phyloP scores from a whole-genome alignment of 1,140 invertebrate genomes.

The Lasioglossum albipes region DNA sequence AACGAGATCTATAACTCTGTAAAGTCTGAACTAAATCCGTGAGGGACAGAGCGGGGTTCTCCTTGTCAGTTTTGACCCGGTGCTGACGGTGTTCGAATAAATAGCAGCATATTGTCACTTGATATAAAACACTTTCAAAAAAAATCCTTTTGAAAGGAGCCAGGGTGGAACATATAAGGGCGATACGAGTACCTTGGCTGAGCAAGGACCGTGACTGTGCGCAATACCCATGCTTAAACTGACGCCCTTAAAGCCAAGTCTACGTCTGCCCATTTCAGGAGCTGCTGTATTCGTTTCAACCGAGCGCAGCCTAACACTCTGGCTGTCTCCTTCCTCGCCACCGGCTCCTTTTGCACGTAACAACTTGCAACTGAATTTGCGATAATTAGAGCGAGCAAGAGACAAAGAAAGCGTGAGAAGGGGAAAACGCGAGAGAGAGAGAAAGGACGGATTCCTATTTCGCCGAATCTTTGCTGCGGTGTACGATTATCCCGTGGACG shows the following conservation, averaged over 20 bases:
- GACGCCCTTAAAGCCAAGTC: conserved; percentile 63
- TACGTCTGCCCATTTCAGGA: conserved; percentile 14
- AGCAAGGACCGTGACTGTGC: conserved; percentile 38
- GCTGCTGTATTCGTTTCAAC: conserved; percentile 18
- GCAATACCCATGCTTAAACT: conserved; percentile 62
- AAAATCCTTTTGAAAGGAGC: too few species aligned
- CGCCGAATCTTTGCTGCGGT: background rate
- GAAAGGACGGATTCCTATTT: background rate
- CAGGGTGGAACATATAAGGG: conserved; percentile 1
- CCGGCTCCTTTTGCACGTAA: background rate
- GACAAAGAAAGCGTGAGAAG: too few species aligned
- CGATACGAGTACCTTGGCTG: conserved; percentile 37
- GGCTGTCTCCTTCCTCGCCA: background rate
- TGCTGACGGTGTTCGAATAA: too few species aligned
- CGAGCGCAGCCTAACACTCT: background rate
- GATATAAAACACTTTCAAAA: too few species aligned
- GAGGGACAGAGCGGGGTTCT: too few species aligned
- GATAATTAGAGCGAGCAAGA: conserved; percentile 10
- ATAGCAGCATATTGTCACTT: too few species aligned
- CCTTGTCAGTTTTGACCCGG: too few species aligned
- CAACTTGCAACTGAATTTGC: background rate
- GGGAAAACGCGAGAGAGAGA: too few species aligned
- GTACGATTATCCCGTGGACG: background rate
- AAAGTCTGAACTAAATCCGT: too few species aligned
- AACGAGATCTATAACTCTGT: too few species aligned